Conservation (phyloP, 2,797 vertebrate species). For the Todus mexicanus region DNA sequence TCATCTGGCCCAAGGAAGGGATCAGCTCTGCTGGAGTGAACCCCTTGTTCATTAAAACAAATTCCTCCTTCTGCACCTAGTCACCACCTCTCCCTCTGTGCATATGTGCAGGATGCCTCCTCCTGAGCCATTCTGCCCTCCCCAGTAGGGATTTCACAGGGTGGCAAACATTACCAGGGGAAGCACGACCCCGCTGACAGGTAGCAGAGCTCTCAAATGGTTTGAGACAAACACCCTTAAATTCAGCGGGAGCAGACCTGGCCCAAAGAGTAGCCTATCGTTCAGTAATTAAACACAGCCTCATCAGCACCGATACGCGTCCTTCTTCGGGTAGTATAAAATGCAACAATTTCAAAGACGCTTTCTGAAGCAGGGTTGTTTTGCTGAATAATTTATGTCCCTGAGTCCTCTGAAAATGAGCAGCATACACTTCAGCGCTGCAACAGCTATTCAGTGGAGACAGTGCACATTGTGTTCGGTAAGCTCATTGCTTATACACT, state of each 20-base stretch:
- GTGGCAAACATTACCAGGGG: background rate
- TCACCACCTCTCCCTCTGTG: background rate
- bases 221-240: background rate
- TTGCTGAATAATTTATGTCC: conserved; percentile 58
- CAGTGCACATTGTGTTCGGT: conserved; percentile 27
- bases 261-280: background rate
- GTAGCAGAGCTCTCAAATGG: background rate
- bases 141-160: background rate
- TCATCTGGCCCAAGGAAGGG: background rate
- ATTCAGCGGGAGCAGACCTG: background rate
- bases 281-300: background rate
- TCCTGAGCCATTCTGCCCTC: background rate
- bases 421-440: conserved; percentile 10
- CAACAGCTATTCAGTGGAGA: conserved; percentile 17
- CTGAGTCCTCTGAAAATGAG: conserved; percentile 43
- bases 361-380: conserved; percentile 25
- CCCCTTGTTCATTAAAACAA: background rate
- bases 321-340: background rate
- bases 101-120: background rate
- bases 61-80: background rate
- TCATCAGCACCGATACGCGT: background rate
- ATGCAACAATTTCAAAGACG: background rate
- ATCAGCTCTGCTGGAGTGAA: background rate
- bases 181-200: background rate
- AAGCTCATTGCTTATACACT: conserved; percentile 37